Evolutionary conservation across 2,888 invertebrate genomes (phyloP).

Genomic region (Xestia ashworthii): DNA sequence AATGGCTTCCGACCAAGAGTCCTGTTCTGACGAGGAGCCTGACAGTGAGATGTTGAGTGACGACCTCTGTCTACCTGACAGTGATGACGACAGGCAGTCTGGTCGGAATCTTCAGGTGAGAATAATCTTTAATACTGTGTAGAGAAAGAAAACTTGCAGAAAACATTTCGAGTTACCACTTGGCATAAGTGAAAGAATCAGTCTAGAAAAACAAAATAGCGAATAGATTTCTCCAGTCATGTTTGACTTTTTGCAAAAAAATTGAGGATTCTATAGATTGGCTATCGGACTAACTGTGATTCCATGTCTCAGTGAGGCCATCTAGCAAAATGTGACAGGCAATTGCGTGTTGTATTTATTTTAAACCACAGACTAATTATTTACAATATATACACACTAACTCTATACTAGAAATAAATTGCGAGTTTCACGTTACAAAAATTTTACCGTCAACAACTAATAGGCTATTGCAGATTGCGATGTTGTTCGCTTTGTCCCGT

Average conservation of each 20-base stretch:
- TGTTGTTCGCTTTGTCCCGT: neutral
- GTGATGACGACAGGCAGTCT: conserved; percentile 93
- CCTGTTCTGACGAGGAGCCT: conserved; percentile 88
- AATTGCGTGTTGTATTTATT: no score
- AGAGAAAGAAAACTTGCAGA: neutral
- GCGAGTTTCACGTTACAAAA: no score
- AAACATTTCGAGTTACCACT: neutral
- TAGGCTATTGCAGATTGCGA: neutral
- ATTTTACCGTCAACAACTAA: neutral
- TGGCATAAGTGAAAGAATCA: neutral
- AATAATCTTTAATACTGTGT: neutral
- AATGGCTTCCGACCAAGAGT: conserved; percentile 88
- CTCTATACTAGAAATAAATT: no score
- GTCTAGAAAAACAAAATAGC: neutral
- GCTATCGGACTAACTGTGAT: neutral
- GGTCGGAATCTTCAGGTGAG: conserved; percentile 78
- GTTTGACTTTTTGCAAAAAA: neutral
- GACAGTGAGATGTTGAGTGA: conserved; percentile 92
- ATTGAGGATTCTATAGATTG: neutral
- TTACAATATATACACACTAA: no score
- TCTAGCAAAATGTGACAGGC: neutral
- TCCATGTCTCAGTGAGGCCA: neutral
- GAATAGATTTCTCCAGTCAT: neutral
- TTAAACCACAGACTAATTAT: no score
- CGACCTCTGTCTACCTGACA: conserved; percentile 94